phyloP scores from a whole-genome alignment of 2,113 vertebrate species.

The Halcyon senegalensis region DNA sequence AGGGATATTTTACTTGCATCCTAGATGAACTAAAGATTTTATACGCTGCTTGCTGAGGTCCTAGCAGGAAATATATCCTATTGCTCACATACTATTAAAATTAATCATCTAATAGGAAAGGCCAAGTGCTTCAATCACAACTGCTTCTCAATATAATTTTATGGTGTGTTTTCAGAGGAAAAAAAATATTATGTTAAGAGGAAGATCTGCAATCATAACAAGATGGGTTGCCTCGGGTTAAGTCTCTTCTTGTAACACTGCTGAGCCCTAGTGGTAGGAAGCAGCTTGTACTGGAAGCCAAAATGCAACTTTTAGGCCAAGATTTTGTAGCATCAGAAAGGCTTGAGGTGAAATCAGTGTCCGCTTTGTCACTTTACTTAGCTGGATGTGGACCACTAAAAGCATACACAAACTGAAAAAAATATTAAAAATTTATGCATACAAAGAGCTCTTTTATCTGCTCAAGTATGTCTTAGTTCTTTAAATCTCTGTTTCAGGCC shows the following conservation, averaged over 20 bases:
- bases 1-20: not conserved
- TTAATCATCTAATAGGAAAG: conserved; percentile 36
- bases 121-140: conserved; percentile 16
- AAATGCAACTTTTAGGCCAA: not conserved
- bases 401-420: not conserved
- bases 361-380: not conserved
- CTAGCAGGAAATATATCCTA: not conserved
- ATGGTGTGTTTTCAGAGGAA: not conserved
- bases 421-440: not conserved
- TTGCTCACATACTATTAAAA: conserved; percentile 32
- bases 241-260: not conserved
- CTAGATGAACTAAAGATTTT: not conserved
- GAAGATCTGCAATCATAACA: not conserved
- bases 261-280: not conserved
- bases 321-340: not conserved
- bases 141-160: conserved; percentile 2
- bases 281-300: not conserved
- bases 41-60: not conserved
- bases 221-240: not conserved
- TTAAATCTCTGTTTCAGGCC: not conserved
- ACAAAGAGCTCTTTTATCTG: not conserved
- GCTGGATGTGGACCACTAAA: not conserved
- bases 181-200: not conserved
- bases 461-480: not conserved
- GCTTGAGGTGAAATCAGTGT: not conserved